These are phyloP conservation scores for Lasioglossum malachurum DNA, from an alignment of 2,888 invertebrate species.

Conservation along the genomic window DNA sequence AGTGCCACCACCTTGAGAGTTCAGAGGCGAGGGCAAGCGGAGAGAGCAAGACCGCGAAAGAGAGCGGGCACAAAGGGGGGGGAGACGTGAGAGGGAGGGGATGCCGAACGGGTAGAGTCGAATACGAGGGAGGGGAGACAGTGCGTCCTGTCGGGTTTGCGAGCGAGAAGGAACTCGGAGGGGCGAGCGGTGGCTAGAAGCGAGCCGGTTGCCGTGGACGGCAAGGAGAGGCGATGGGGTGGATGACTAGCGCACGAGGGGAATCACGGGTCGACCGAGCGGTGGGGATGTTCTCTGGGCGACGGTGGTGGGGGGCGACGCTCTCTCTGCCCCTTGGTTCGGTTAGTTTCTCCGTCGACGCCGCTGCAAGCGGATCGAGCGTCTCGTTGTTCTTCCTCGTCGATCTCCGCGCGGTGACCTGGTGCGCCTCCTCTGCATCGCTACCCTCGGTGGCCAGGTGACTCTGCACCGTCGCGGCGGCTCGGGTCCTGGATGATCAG, in stretches of 20 bases:
- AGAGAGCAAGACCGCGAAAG: not conserved
- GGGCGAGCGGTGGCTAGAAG: conserved; percentile 55
- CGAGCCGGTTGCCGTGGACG: conserved; percentile 51
- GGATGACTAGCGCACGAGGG: conserved; percentile 58
- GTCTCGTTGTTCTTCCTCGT: conserved; percentile 59
- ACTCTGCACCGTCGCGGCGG: conserved; percentile 27
- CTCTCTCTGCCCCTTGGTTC: conserved; percentile 75
- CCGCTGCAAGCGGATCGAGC: conserved; percentile 76
- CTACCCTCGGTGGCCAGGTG: conserved; percentile 35
- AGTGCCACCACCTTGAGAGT: conserved; percentile 69
- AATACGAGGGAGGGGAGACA: conserved; percentile 41
- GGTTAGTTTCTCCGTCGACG: conserved; percentile 81
- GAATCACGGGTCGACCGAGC: conserved; percentile 34
- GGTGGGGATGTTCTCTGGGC: conserved; percentile 63
- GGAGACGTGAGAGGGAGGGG: not conserved
- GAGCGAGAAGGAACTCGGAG: conserved; percentile 43
- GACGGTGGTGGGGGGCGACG: conserved; percentile 75
- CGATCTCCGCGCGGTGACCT: conserved; percentile 54
- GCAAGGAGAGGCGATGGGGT: conserved; percentile 47
- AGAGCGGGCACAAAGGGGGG: not conserved
- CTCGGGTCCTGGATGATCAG: conserved; percentile 7
- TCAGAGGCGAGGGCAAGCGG: conserved; percentile 51
- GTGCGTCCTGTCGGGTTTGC: conserved; percentile 57
- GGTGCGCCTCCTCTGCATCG: conserved; percentile 12
- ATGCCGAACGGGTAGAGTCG: conserved; percentile 26